Percentiles rank a stretch among this genome's conserved stretches.
These are phyloP conservation scores for Pongo abelii DNA, from an alignment of 2,113 vertebrate species.

Conservation along the genomic window DNA sequence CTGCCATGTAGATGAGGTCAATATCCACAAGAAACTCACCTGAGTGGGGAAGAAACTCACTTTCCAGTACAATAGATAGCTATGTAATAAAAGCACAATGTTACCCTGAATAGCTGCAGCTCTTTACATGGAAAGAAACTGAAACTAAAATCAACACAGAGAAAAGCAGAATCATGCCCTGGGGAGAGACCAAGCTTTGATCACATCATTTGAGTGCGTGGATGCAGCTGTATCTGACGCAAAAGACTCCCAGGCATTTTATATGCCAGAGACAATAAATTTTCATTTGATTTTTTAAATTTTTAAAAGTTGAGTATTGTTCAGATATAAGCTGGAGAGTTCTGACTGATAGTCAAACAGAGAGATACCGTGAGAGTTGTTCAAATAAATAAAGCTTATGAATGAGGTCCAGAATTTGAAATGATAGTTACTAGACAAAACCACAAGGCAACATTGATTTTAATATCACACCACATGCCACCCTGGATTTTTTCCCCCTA, in stretches of 20 bases:
- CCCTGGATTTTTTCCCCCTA: neutral
- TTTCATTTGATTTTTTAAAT: neutral
- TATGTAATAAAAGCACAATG: neutral
- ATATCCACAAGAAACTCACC: neutral
- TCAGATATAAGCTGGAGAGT: neutral
- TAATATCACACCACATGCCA: too few relatives aligned
- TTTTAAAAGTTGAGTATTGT: neutral
- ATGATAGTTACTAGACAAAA: neutral
- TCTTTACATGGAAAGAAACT: too few relatives aligned
- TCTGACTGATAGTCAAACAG: neutral
- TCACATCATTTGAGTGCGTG: neutral
- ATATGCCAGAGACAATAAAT: neutral
- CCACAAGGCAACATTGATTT: neutral
- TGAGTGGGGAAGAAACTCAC: fast-evolving
- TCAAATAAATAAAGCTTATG: neutral
- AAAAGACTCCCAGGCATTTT: neutral
- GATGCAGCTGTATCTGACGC: neutral
- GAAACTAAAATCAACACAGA: neutral
- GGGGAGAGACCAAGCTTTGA: neutral
- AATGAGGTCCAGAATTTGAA: neutral
- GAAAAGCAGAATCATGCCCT: neutral
- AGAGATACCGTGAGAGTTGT: neutral
- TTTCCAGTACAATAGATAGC: neutral
- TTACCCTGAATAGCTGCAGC: too few relatives aligned
- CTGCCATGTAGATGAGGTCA: neutral